phyloP scores from a whole-genome alignment of 1,140 invertebrate genomes.

The Probaryconus sp. region DNA sequence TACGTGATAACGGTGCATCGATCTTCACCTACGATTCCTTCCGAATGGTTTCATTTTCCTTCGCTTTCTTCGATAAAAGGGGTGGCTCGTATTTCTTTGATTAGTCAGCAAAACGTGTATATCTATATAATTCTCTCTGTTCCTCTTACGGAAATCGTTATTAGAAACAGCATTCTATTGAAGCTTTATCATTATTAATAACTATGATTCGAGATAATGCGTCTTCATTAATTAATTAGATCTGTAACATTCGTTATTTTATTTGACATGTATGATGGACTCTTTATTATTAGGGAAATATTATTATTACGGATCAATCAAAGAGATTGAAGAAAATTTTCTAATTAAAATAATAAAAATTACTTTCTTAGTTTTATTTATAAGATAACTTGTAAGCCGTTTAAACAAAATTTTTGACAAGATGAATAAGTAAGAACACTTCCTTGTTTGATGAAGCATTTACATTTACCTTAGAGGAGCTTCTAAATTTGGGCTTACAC shows the following conservation, averaged over 20 bases:
- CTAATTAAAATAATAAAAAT: too few relatives aligned
- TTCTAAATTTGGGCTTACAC: slow-evolving; percentile 17
- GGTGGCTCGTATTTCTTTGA: slow-evolving; percentile 61
- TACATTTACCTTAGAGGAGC: slow-evolving; percentile 3
- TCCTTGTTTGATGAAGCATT: slow-evolving; percentile 28
- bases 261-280: too few relatives aligned
- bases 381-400: too few relatives aligned
- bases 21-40: slow-evolving; percentile 47
- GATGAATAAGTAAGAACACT: slow-evolving; percentile 18
- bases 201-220: neutral
- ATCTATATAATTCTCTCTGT: slow-evolving; percentile 36
- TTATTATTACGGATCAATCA: too few relatives aligned
- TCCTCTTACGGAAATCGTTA: slow-evolving; percentile 36
- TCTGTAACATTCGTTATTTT: too few relatives aligned
- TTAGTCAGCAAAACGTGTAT: slow-evolving; percentile 51
- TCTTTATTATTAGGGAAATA: too few relatives aligned
- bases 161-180: slow-evolving; percentile 23
- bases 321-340: too few relatives aligned
- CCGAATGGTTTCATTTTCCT: slow-evolving; percentile 52
- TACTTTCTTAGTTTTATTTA: too few relatives aligned
- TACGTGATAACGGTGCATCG: slow-evolving; percentile 58
- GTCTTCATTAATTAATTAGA: slow-evolving; percentile 28
- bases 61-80: slow-evolving; percentile 49
- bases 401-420: slow-evolving; percentile 20
- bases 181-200: slow-evolving; percentile 28